Base-by-base conservation (phyloP, 2,888 invertebrate genomes). In the Folsomia candida region DNA sequence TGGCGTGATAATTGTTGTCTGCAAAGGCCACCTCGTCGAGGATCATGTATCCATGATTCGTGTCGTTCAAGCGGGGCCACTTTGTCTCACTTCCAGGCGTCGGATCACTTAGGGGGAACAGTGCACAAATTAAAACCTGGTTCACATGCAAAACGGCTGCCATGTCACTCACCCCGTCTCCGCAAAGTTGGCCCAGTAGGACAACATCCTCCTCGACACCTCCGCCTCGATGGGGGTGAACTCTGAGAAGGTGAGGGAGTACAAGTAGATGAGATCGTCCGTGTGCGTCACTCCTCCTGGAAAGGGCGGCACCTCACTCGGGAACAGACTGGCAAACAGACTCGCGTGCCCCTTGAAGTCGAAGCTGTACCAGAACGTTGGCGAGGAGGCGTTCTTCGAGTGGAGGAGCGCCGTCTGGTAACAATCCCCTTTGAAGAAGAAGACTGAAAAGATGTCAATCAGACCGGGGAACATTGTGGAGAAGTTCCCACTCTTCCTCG, bases 261-360 rank as follows among this genome's bases (percentile, higher is more conserved):
- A 88, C 20, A 88, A 77, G 78, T 88, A 86, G n/a, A 87, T 84
- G 28, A 87, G 83, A 72, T 88, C 88, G 77, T 88, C 86, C 0
- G 87, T 87, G 80, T 88, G 88, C 74, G 87, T 86, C 1, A 86
- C 85, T 1, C 70, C 71, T 29, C 67, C 64, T 18, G 25, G 14
- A 22, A 73, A 66, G 22, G 78, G 78, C 6, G 74, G 70, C 1
- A 24, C 6, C 54, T 67, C 71, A 2, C 51, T 51, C 51, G 68
- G 62, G 6, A 77, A 63, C 2, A 63, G n/a, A 0, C 84, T 83
- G 18, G 9, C 11, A 70, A 80, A 85, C 51, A 81, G 78, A 24
- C 81, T 80, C 18, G 79, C 61, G 3, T 76, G 68, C 20, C 86
- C 86, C 63, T 82, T 81, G 75, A 85, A 86, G 75, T 86, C 85